Base-by-base conservation (phyloP, 2,113 vertebrate genomes). In the Platysteira castanea region DNA sequence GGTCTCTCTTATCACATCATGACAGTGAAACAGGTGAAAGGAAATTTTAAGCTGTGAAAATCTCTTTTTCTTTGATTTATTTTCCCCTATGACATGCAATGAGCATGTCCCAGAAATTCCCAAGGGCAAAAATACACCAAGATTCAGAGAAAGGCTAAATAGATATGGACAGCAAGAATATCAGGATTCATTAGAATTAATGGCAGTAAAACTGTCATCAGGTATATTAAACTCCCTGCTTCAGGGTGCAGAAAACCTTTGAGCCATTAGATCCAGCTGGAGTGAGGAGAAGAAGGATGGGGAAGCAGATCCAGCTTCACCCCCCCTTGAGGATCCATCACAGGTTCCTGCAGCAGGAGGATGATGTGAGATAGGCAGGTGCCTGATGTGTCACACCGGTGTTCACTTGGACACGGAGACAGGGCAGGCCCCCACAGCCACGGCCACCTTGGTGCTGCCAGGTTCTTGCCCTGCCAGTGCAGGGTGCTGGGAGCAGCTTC, bases 351-450 rank as follows among this genome's bases (percentile, higher is more conserved):
- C 41, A 76, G 68, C 60, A 81, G 77, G 42, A 56, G 75, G 77
- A 52, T 44, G 52, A 39, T 67, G 37, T 52, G 68, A 50, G 37
- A 4, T 7, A 16, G 52, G 52, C 50, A 13, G 37, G 4, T 18
- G 4, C 6, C 50, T 0, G 1, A 7, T 33, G 68, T 65, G 68
- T 59, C 77, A 33, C 23, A 8, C 22, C 0, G 0, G 9, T 71
- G 85, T 42, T 56, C 26, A 30, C 50, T 71, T 35, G 67, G 42
- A 23, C 17, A 4, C 2, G 11, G 75, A 26, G 41, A 22, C 49
- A 30, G n/a, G 49, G 30, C 41, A 56, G 35, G 15, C 20, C 16
- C 24, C 17, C 56, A 22, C 59, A 65, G 69, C 41, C n/a, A 30
- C 0, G 3, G 30, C 16, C 57, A 73, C 59, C 22, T 28, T 28